Conservation (phyloP, 2,113 vertebrate genomes). For the Buteo buteo region DNA sequence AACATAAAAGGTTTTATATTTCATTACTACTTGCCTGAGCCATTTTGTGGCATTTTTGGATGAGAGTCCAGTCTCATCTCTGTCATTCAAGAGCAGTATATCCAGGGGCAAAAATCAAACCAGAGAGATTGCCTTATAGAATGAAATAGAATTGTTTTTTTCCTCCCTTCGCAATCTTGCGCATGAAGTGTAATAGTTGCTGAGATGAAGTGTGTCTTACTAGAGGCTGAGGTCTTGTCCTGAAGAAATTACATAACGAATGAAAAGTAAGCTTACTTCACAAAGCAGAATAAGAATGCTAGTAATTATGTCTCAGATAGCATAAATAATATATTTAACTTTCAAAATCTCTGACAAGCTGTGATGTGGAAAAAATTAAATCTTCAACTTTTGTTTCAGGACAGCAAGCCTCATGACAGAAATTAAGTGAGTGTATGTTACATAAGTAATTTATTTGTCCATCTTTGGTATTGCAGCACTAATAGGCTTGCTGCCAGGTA, state of each 20-base stretch:
- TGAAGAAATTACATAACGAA: constrained; percentile 14
- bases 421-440: constrained; percentile 54
- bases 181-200: not conserved
- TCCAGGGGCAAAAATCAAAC: not conserved
- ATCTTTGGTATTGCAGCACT: constrained; percentile 47
- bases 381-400: constrained; percentile 47
- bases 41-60: not conserved
- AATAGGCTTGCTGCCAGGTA: constrained; percentile 64
- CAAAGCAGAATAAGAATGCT: constrained; percentile 9
- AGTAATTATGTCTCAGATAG: constrained; percentile 38
- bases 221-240: constrained; percentile 4
- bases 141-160: not conserved
- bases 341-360: not conserved
- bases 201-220: not conserved
- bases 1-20: not conserved
- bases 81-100: not conserved
- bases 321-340: constrained; percentile 57
- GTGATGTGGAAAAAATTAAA: constrained; percentile 1
- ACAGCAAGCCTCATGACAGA: constrained; percentile 29
- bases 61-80: not conserved
- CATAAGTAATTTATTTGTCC: constrained; percentile 64
- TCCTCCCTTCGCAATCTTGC: not conserved
- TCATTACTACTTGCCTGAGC: not conserved
- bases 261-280: constrained; percentile 33
- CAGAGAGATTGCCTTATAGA: not conserved